Evolutionary conservation across 2,888 invertebrate genomes (phyloP), one percentile per base, ranked within the genome.

Genomic region (Pogonocherus hispidulus): DNA sequence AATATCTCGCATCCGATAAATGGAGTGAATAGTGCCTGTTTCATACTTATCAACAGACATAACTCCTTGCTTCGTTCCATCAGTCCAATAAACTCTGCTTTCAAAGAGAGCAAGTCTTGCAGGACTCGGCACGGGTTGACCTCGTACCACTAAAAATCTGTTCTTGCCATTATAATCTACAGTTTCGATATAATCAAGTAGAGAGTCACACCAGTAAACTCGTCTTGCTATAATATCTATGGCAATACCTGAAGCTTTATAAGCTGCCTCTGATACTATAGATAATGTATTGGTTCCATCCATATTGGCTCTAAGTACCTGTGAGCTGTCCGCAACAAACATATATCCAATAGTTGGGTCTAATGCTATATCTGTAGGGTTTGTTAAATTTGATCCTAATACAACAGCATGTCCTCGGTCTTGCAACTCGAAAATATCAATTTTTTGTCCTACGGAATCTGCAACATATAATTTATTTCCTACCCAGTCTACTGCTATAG

Each of bases 401-500:
- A 96, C 95, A 9, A 98, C 94, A 0, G 96, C 96, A 83, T 98
- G 96, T 87, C 92, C 92, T 63, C 92, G 89, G 0, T 94, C 95
- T 77, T 92, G 93, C 75, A 97, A 87, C 84, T 97, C 96, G 82
- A 97, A 95, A 0, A 99, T 93, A 83, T 98, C 98, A 66, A 99
- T 93, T 87, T 96, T 96, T 84, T 97, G 95, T 0, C 97, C 97
- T 19, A 96, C 89, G 18, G 94, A 91, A 84, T 99, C 98, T 0
- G 96, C 96, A 18, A 98, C 95, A 86, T 98, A 99, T 6, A 99
- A 88, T 84, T 98, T 98, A 84, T 97, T 94, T 0, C 97, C 97
- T 47, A 99, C 92, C 97, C 98, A 99, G 87, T 99, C 99, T 14
- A 98, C 94, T 6, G 99, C 98, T 56, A 99, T 84, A 0, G 96